These are phyloP conservation scores for Glossophaga mutica DNA, from an alignment of 2,797 vertebrate species.

Conservation along the genomic window DNA sequence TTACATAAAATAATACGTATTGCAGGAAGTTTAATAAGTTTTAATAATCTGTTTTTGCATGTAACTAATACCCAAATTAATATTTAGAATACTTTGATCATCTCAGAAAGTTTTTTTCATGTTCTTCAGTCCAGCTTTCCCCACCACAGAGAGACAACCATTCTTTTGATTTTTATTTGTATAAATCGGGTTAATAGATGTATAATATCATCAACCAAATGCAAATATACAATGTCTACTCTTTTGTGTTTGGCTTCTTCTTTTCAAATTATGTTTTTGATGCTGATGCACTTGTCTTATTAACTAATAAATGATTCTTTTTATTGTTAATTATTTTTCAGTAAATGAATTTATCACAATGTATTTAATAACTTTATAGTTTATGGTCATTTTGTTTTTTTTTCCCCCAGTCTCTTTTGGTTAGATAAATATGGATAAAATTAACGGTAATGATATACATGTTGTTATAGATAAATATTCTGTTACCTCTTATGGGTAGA, in stretches of 20 bases:
- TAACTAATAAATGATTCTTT: background rate
- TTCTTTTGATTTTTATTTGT: background rate
- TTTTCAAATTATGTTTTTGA: background rate
- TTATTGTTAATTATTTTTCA: background rate
- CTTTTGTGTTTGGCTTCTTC: background rate
- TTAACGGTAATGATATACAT: background rate
- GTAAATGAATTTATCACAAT: background rate
- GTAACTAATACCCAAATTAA: background rate
- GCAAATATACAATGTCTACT: background rate
- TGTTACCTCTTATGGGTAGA: background rate
- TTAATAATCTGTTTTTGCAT: background rate
- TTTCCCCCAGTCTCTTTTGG: background rate
- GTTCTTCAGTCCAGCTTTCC: background rate
- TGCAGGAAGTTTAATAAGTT: background rate
- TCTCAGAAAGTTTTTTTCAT: background rate
- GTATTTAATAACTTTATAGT: background rate
- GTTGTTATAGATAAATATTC: background rate
- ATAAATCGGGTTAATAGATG: background rate
- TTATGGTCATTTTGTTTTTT: background rate
- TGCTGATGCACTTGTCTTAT: background rate
- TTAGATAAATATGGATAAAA: background rate
- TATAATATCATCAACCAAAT: background rate
- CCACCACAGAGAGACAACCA: rapidly evolving
- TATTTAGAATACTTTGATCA: background rate
- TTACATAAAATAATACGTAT: background rate